Percentiles rank a stretch among this genome's conserved stretches.
Evolutionary conservation across 2,113 vertebrate genomes (phyloP).

Genomic region (Protobothrops mucrosquamatus): DNA sequence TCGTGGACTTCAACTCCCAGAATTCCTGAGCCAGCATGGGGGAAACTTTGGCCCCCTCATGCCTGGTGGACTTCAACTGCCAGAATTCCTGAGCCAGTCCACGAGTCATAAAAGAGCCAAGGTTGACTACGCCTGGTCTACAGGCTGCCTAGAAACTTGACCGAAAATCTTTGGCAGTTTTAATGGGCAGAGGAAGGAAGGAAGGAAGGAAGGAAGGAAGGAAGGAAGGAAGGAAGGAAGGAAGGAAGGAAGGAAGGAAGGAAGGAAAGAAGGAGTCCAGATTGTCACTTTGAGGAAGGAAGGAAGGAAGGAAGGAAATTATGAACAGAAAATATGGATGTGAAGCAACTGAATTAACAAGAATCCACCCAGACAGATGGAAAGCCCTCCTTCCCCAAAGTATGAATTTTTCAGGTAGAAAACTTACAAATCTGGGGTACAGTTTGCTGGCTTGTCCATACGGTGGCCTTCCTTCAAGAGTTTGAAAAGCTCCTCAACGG

Average conservation of each 20-base stretch:
- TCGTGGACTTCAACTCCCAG: no score
- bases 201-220: no score
- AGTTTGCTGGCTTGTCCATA: slow-evolving; percentile 98
- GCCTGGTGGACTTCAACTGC: no score
- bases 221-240: background rate
- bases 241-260: background rate
- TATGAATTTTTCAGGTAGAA: background rate
- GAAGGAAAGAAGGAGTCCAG: no score
- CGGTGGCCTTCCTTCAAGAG: slow-evolving; percentile 97
- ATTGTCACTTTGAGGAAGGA: no score
- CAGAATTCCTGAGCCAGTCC: no score
- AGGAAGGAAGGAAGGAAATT: no score
- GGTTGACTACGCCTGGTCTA: no score
- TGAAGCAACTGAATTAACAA: background rate
- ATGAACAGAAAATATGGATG: background rate
- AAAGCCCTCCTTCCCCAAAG: background rate
- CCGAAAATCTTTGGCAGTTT: background rate
- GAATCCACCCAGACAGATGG: background rate
- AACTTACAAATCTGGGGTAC: slow-evolving; percentile 94
- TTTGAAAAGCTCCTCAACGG: slow-evolving; percentile 97
- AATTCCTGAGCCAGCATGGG: no score
- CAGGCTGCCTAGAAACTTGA: background rate
- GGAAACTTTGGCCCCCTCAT: no score
- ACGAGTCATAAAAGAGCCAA: no score
- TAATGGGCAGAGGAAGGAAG: background rate